Base-by-base conservation (phyloP, 2,888 invertebrate species). In the Erebia aethiops region DNA sequence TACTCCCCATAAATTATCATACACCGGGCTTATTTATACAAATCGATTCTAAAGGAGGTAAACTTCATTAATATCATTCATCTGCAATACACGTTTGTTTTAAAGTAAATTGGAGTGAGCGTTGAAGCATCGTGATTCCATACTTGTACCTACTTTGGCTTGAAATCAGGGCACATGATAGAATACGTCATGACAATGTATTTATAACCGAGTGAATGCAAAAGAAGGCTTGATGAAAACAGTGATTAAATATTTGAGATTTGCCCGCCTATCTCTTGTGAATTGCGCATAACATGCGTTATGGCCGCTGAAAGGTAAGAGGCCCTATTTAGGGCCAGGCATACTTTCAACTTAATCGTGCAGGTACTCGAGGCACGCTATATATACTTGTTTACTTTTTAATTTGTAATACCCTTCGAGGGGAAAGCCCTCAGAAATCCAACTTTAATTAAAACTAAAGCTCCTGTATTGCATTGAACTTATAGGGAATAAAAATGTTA, bases 341-440 rank as follows among this genome's bases (percentile, higher is more conserved):
- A 64, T 64, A 74, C 69, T 74, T 72, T 70, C 56, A 58, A 67
- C 56, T 21, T 71, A 71, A 70, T 18, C 63, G 68, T 65, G 76
- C 72, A 72, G 70, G 64, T 63, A 66, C 41, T 70, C 70, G 70
- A 58, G 66, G 18, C 71, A 71, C 58, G 66, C 61, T 51, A n/a
- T n/a, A 60, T 18, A 18, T 58, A 67, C 62, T 21, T 62, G 51
- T 35, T 51, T n/a, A 35, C 51, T 63, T 63, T 63, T 16, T 51
- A 51, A 63, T 35, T 63, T 54, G 41, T 65, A 54, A 41, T 11
- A 46, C 18, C 3, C 10, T 10, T 9, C 11, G 61, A 7, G 11
- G 16, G 35, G 16, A 61, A 43, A 11, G 13, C 10, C 43, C 8
- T 46, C 46, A 49, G 13, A 13, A n/a, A 9, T 54, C 43, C 54